These are phyloP conservation scores for Ondatra zibethicus DNA, from an alignment of 2,113 vertebrate genomes.

Conservation along the genomic window DNA sequence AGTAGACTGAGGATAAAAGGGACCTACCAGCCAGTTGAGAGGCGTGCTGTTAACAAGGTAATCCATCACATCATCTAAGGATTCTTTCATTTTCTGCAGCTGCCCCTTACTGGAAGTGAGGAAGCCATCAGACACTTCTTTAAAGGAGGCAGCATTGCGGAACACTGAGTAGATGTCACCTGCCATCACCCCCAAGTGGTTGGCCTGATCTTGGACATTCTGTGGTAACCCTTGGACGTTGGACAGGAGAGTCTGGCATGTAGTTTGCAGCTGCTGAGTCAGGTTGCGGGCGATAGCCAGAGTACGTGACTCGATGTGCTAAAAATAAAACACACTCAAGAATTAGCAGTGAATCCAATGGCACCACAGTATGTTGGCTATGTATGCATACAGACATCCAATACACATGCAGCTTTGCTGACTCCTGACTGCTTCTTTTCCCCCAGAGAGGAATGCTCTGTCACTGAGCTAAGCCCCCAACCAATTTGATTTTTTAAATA, in stretches of 20 bases:
- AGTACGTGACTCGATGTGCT: constrained; percentile 94
- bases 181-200: constrained; percentile 85
- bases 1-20: constrained; percentile 86
- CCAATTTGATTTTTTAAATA: constrained; percentile 7
- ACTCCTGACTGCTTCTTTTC: background rate
- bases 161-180: constrained; percentile 88
- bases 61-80: constrained; percentile 90
- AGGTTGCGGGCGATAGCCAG: constrained; percentile 89
- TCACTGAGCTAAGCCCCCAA: background rate
- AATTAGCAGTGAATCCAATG: background rate
- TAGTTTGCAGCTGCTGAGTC: constrained; percentile 90
- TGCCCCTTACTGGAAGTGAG: constrained; percentile 89
- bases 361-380: background rate
- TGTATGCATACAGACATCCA: background rate
- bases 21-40: constrained; percentile 93
- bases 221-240: constrained; percentile 91
- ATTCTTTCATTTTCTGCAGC: constrained; percentile 88
- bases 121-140: constrained; percentile 89
- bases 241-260: constrained; percentile 88
- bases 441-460: background rate
- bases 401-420: background rate
- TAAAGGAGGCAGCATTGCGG: constrained; percentile 82
- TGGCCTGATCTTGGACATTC: constrained; percentile 89
- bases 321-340: constrained; percentile 52
- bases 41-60: constrained; percentile 94